Percentiles rank a stretch among this genome's conserved stretches.
Conservation (phyloP, 2,113 vertebrate genomes). For the Sebastes schlegelii region DNA sequence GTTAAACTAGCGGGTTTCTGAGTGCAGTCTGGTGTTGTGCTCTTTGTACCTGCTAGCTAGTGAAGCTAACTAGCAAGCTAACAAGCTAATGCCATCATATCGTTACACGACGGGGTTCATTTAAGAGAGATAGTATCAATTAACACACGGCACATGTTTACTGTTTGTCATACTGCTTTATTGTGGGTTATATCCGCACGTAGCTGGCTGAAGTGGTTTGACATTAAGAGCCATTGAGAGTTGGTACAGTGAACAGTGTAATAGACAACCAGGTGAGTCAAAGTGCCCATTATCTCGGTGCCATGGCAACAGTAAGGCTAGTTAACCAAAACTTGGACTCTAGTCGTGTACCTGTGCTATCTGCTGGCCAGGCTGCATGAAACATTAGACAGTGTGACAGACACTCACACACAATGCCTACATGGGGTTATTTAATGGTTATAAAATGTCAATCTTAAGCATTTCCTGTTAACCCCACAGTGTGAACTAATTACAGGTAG, state of each 20-base stretch:
- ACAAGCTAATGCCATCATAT: not conserved
- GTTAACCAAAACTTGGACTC: not conserved
- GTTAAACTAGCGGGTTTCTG: not conserved
- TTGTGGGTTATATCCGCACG: conserved; percentile 21
- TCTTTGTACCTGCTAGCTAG: not conserved
- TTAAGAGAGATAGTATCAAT: too few relatives aligned
- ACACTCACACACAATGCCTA: not conserved
- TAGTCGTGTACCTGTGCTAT: not conserved
- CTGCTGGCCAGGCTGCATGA: too few relatives aligned
- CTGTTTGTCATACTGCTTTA: not conserved
- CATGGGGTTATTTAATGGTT: not conserved
- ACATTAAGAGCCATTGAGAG: not conserved
- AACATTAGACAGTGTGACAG: not conserved
- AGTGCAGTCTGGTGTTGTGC: not conserved
- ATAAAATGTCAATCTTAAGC: not conserved
- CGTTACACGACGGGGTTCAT: not conserved
- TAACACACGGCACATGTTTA: not conserved
- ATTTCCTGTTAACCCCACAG: not conserved
- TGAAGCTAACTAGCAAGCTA: not conserved
- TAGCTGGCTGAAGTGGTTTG: not conserved
- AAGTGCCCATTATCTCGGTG: not conserved
- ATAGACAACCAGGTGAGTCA: not conserved
- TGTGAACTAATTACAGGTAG: too few relatives aligned
- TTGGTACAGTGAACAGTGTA: not conserved
- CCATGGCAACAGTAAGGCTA: not conserved